These are phyloP conservation scores for Aphelinus atriplicis DNA, from an alignment of 1,140 invertebrate species.

Conservation along the genomic window DNA sequence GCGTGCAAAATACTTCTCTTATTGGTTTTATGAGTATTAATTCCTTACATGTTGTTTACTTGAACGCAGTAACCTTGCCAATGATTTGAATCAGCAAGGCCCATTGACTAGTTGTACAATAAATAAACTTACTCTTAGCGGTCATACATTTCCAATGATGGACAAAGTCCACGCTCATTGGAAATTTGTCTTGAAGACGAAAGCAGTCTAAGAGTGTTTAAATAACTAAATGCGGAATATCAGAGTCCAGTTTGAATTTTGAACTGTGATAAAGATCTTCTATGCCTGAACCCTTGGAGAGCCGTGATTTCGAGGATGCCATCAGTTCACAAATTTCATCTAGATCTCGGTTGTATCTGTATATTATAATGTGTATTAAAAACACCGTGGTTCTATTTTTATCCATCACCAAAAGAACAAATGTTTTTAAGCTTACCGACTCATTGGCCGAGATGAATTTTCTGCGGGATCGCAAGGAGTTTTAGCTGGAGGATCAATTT, in stretches of 20 bases:
- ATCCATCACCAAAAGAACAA: conserved; percentile 21
- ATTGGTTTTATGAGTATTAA: conserved; percentile 5
- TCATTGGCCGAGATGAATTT: conserved; percentile 64
- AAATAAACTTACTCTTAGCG: conserved; percentile 27
- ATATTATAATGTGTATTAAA: conserved; percentile 26
- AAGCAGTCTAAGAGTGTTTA: conserved; percentile 35
- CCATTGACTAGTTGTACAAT: conserved; percentile 33
- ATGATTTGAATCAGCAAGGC: conserved; percentile 7
- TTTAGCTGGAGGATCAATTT: conserved; percentile 63
- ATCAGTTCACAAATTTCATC: conserved; percentile 68
- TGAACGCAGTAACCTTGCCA: background rate
- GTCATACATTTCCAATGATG: conserved; percentile 1
- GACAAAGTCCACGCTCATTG: background rate
- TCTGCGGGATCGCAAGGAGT: conserved; percentile 62
- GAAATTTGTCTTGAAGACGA: no score
- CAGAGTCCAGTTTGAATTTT: conserved; percentile 57
- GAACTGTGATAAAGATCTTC: conserved; percentile 59
- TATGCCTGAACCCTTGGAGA: conserved; percentile 61
- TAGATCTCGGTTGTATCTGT: conserved; percentile 65
- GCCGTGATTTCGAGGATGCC: conserved; percentile 67
- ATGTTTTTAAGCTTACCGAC: conserved; percentile 56
- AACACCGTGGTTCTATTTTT: conserved; percentile 2
- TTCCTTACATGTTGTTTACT: background rate
- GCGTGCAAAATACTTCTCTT: conserved; percentile 19
- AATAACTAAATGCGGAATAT: conserved; percentile 56